Evolutionary conservation across 2,888 invertebrate species (phyloP), one percentile per base, ranked within the genome.

Genomic region (Seira sanloemensis): DNA sequence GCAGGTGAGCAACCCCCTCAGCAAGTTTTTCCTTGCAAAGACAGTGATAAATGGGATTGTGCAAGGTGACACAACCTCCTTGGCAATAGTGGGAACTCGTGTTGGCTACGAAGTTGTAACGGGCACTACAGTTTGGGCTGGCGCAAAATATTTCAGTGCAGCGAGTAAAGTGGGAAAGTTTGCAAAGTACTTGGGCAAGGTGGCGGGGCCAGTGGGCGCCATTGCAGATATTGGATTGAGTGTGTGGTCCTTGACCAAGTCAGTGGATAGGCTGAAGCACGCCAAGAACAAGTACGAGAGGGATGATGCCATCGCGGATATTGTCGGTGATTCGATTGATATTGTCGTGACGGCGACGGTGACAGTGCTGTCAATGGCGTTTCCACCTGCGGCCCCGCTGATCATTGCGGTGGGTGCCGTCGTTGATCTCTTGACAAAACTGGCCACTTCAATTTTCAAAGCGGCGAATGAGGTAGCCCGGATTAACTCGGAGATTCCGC

Each of bases 271-370:
- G 12, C 27, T 78, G 0, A 37, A 4, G 5, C 50, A 74, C 5
- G 19, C 69, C 19, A 62, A 78, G 1, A 74, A 69, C 12, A 81
- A 76, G 68, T 84, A 21, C 18, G 82, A 87, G 0, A 71, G 71
- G 18, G 82, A 84, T 58, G 87, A 86, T 67, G 87, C 87, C 9
- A 78, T 87, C 9, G 84, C 84, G n/a, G 82, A 86, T 26, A 84
- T 87, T 68, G 86, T 86, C 1, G 18, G 25, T 1, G 77, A 71
- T 1, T 69, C 84, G 0, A 23, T 87, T 4, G 77, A 78, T 50
- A 86, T 87, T 37, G 81, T 73, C 0, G 71, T 85, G 2, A 78
- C 82, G 0, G 26, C 65, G 2, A 58, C 69, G 0, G 73, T 71
- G 1, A 50, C 71, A 1, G 78, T 54, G 0, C 18, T 71, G 1